Evolutionary conservation across 2,888 invertebrate genomes (phyloP).

Genomic region (Tolmerus cingulatus): DNA sequence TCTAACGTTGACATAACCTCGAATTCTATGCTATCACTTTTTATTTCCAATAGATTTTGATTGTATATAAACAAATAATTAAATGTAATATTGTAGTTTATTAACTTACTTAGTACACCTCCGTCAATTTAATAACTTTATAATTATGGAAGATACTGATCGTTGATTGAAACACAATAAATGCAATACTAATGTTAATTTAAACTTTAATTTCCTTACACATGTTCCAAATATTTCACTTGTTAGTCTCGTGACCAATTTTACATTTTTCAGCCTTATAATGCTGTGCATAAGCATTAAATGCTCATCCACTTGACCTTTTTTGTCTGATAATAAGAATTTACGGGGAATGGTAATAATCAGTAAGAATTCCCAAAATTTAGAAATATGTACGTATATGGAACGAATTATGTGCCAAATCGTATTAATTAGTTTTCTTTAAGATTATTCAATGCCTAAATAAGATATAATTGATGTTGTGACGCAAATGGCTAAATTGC

Average conservation of each 20-base stretch:
- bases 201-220: neutral
- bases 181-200: neutral
- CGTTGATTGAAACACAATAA: neutral
- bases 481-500: neutral
- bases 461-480: neutral
- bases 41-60: too few species aligned
- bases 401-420: neutral
- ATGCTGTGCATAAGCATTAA: neutral
- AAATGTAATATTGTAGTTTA: too few species aligned
- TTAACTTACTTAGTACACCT: too few species aligned
- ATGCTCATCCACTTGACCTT: neutral
- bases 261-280: neutral
- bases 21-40: too few species aligned
- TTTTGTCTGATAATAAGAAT: neutral
- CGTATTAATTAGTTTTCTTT: neutral
- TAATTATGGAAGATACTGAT: too few species aligned
- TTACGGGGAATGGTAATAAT: neutral
- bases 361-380: neutral
- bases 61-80: too few species aligned
- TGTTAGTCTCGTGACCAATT: neutral
- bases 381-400: neutral
- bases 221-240: neutral
- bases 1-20: too few species aligned
- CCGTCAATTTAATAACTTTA: too few species aligned
- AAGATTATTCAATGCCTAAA: neutral